A percentile compares a stretch with the other conserved stretches of the same genome.
Conservation (phyloP, 2,113 vertebrate genomes). For the Aphelocoma coerulescens region DNA sequence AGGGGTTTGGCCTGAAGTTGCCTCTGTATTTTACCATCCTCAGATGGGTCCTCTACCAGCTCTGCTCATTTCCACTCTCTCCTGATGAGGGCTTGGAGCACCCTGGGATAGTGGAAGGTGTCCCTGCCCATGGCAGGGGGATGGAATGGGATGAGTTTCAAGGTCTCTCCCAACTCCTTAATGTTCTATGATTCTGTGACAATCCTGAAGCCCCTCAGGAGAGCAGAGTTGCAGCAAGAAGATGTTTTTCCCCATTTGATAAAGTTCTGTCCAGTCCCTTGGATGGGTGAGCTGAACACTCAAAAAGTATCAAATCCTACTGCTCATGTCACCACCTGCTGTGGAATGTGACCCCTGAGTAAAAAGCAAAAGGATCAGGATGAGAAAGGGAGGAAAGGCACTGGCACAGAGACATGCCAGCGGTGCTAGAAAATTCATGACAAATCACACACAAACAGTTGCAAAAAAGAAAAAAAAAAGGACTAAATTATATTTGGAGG, state of each 20-base stretch:
- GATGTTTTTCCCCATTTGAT: neutral
- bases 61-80: neutral
- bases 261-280: neutral
- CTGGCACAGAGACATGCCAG: neutral
- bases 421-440: neutral
- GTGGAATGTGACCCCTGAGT: neutral
- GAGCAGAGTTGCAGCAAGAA: neutral
- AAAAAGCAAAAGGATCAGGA: neutral
- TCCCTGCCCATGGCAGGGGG: neutral
- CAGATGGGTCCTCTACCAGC: neutral
- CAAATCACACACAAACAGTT: constrained; percentile 7
- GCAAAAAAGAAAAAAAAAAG: neutral
- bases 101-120: neutral
- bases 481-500: neutral
- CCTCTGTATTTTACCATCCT: neutral
- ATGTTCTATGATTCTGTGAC: neutral
- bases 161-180: neutral
- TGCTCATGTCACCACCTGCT: neutral
- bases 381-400: neutral
- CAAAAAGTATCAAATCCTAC: neutral
- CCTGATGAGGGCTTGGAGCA: neutral
- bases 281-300: neutral
- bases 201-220: neutral
- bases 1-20: neutral
- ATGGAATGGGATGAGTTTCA: neutral